Percentiles rank a stretch among this genome's conserved stretches.
phyloP scores from a whole-genome alignment of 2,797 vertebrate species.

The Chloroceryle amazona region DNA sequence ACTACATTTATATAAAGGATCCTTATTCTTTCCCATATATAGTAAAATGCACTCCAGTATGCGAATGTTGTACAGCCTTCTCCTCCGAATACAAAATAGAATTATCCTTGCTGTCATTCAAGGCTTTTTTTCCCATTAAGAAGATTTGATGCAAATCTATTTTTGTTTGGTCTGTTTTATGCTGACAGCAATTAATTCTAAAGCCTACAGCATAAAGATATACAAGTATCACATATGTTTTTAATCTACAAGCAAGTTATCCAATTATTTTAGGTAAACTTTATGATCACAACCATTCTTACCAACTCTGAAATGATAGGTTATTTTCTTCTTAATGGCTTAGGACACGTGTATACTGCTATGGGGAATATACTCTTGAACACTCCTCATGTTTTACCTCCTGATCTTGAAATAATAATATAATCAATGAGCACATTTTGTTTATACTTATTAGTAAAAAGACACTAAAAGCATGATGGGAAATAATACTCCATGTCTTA shows the following conservation, averaged over 20 bases:
- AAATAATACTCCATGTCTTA: slow-evolving; percentile 62
- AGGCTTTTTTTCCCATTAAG: background rate
- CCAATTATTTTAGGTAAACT: slow-evolving; percentile 78
- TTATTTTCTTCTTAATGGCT: slow-evolving; percentile 66
- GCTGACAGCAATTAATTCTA: slow-evolving; percentile 75
- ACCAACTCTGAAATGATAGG: slow-evolving; percentile 61
- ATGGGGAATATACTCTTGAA: slow-evolving; percentile 48
- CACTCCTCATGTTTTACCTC: slow-evolving; percentile 50
- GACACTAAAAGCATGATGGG: slow-evolving; percentile 60
- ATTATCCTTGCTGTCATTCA: slow-evolving; percentile 55
- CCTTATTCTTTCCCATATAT: slow-evolving; percentile 64
- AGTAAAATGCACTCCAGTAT: slow-evolving; percentile 42
- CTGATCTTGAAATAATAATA: slow-evolving; percentile 66
- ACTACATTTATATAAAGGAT: slow-evolving; percentile 52
- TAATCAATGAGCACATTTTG: slow-evolving; percentile 43
- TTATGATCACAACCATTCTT: slow-evolving; percentile 74
- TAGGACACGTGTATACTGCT: slow-evolving; percentile 35
- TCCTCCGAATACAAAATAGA: slow-evolving; percentile 28
- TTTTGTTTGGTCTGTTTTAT: slow-evolving; percentile 72
- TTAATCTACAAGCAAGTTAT: slow-evolving; percentile 73
- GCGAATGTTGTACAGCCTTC: background rate
- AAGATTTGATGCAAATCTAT: slow-evolving; percentile 68
- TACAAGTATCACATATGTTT: slow-evolving; percentile 67
- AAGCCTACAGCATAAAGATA: slow-evolving; percentile 57
- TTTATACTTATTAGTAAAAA: slow-evolving; percentile 62